Base-by-base conservation (phyloP, 2,113 vertebrate species). In the Porphyrio hochstetteri region DNA sequence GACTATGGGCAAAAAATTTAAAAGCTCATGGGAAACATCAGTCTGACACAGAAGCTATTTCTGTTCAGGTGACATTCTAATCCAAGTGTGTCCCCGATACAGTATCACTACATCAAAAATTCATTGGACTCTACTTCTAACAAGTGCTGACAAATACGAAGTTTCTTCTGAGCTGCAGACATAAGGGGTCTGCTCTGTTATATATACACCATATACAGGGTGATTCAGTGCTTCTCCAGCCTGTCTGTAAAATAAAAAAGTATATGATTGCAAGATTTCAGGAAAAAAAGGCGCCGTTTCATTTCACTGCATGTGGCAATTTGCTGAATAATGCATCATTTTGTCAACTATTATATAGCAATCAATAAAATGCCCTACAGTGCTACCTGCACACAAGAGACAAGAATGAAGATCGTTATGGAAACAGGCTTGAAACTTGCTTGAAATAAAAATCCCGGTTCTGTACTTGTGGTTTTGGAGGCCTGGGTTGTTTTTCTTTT, bases 311-410 rank as follows among this genome's bases (percentile, higher is more conserved):
- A 80, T 92, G 91, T 89, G 84, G 91, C 90, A 89, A 91, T 97
- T 96, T 96, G 88, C 87, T 95, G 84, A 94, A 95, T 95, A 95
- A 95, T 95, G 90, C 78, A 95, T 96, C 90, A 88, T 95, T 96
- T 96, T 96, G 87, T 84, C 90, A 94, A 91, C 93, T 91, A 56
- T 91, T 92, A 80, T 46, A 82, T 18, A 77, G 77, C 89, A 92
- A 96, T 96, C 96, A 78, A 94, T 95, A 95, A 84, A 60, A 87
- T 55, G 67, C 91, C 84, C 87, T 82, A 19, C 0, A 2, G 93
- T 82, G 84, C 78, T 92, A 92, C 93, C 87, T 91, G 87, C 42
- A 71, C 70, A 28, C 8, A 2, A n/a, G 78, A 91, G 61, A 87
- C 36, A 9, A 65, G 84, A 94, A 69, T 65, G 75, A 90, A 82